Percentiles rank a stretch among this genome's conserved stretches.
phyloP scores from a whole-genome alignment of 2,113 vertebrate genomes.

The Vicugna pacos region DNA sequence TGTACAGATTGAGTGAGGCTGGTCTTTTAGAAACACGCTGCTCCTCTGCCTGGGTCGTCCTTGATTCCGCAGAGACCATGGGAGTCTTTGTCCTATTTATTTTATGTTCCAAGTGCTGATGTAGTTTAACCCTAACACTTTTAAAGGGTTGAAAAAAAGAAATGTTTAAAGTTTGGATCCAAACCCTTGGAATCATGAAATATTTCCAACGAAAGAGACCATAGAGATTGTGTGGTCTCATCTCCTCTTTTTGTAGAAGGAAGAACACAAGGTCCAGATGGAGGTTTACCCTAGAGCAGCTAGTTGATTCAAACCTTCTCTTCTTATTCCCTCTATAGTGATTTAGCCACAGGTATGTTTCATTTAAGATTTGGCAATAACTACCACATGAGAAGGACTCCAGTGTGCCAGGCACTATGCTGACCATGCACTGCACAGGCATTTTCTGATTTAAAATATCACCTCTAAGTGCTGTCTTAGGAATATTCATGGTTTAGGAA shows the following conservation, averaged over 20 bases:
- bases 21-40: neutral
- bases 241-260: neutral
- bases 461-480: neutral
- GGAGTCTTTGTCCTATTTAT: neutral
- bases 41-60: neutral
- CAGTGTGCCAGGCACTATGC: neutral
- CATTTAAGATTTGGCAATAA: neutral
- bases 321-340: neutral
- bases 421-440: rapidly evolving
- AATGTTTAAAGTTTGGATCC: slow-evolving; percentile 1
- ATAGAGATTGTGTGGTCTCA: neutral
- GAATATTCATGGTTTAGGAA: neutral
- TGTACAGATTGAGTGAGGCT: neutral
- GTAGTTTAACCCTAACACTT: neutral
- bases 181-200: neutral
- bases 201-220: neutral
- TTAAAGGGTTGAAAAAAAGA: neutral
- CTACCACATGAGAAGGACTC: neutral
- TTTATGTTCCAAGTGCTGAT: neutral
- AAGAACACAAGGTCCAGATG: neutral
- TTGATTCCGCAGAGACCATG: neutral
- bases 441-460: neutral
- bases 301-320: neutral
- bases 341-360: neutral
- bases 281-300: neutral